phyloP scores from a whole-genome alignment of 2,113 vertebrate species.

The Cryptotis parvus region DNA sequence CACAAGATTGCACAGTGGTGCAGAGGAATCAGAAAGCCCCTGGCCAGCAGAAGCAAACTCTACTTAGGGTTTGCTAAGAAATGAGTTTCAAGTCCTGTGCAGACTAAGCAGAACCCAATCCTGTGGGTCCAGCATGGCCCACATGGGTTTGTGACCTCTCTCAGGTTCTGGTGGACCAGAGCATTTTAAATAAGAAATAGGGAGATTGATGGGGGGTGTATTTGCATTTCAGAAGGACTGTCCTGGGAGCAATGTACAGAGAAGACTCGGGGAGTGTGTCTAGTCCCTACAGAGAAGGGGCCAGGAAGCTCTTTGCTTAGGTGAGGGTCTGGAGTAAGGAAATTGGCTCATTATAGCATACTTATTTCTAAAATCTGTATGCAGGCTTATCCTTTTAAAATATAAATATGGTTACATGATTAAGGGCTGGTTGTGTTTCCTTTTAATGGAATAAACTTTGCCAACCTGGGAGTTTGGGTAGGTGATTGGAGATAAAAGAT shows the following conservation, averaged over 20 bases:
- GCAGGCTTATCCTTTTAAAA: conserved; percentile 68
- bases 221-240: conserved; percentile 48
- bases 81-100: not conserved
- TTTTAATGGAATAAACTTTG: conserved; percentile 52
- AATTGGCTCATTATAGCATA: conserved; percentile 76
- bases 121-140: not conserved
- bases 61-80: not conserved
- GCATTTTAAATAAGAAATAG: not conserved
- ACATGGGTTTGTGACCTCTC: not conserved
- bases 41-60: not conserved
- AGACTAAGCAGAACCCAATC: not conserved
- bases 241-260: not conserved
- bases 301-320: conserved; percentile 20
- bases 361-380: conserved; percentile 83
- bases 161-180: not conserved
- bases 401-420: conserved; percentile 49
- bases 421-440: conserved; percentile 3
- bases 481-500: not conserved
- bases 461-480: conserved; percentile 13
- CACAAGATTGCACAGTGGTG: not conserved
- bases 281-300: not conserved
- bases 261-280: accelerated
- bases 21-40: not conserved
- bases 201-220: not conserved
- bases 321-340: not conserved